Conservation (phyloP, 2,888 invertebrate species). For the Pyrocoelia pectoralis region DNA sequence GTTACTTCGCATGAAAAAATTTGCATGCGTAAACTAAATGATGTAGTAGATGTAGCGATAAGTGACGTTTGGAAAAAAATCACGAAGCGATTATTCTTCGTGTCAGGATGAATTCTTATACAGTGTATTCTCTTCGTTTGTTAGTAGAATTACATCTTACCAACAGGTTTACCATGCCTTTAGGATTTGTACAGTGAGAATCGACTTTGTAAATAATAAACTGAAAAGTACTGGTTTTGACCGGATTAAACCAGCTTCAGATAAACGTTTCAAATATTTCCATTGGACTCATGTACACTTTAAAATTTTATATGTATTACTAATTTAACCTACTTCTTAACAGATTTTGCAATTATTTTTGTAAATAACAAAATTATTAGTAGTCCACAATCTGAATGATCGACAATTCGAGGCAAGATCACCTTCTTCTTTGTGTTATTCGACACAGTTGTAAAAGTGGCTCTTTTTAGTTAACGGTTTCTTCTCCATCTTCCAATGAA, state of each 20-base stretch:
- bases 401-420: no score
- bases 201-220: conserved; percentile 28
- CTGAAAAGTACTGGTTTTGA: conserved; percentile 27
- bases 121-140: conserved; percentile 17
- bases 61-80: background rate
- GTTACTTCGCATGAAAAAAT: background rate
- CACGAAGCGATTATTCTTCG: background rate
- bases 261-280: conserved; percentile 25
- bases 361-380: conserved; percentile 2
- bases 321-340: conserved; percentile 7
- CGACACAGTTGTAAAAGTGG: no score
- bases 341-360: conserved; percentile 8
- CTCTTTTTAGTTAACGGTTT: no score
- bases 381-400: no score
- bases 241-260: conserved; percentile 24
- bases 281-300: conserved; percentile 14
- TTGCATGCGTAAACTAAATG: background rate
- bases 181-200: conserved; percentile 18
- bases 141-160: conserved; percentile 19
- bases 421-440: no score
- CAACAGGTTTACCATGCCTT: conserved; percentile 27
- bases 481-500: no score
- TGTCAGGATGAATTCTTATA: conserved; percentile 13
- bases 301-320: background rate
- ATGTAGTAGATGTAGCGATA: background rate